Evolutionary conservation across 2,888 invertebrate species (phyloP).

Genomic region (Pristionchus entomophagus): DNA sequence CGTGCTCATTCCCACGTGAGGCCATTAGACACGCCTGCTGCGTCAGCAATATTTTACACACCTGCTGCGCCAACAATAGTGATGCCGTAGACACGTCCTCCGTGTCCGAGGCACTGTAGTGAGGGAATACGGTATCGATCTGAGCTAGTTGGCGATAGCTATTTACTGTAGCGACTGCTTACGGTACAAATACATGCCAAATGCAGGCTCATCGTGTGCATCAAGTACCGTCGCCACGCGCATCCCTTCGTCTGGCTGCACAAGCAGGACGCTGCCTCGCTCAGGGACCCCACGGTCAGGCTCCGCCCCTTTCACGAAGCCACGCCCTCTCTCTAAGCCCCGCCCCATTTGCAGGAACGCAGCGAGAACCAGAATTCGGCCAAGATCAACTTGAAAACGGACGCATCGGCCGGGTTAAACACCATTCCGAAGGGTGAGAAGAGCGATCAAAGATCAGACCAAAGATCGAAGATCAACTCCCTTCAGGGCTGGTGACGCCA

Average conservation of each 20-base stretch:
- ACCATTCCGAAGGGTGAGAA: not conserved
- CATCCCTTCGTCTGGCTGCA: conserved; percentile 35
- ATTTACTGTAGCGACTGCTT: no score
- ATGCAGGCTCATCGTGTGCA: conserved; percentile 12
- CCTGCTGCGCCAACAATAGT: not conserved
- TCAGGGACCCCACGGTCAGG: conserved; percentile 10
- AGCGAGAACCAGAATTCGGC: not conserved
- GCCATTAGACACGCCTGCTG: not conserved
- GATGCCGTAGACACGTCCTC: not conserved
- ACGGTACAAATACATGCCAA: no score
- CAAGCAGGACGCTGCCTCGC: not conserved
- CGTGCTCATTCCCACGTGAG: conserved; percentile 38
- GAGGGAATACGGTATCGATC: no score
- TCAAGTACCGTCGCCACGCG: conserved; percentile 26
- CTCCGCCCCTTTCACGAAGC: not conserved
- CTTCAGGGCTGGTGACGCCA: not conserved
- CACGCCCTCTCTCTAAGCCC: not conserved
- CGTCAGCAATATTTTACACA: not conserved
- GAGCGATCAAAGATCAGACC: not conserved
- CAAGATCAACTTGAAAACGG: not conserved
- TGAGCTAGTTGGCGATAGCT: no score
- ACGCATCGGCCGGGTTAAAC: not conserved
- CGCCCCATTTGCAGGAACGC: conserved; percentile 1
- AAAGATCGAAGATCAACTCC: not conserved
- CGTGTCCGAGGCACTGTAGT: not conserved